Conservation (phyloP, 2,113 vertebrate species). For the Penelope pileata region DNA sequence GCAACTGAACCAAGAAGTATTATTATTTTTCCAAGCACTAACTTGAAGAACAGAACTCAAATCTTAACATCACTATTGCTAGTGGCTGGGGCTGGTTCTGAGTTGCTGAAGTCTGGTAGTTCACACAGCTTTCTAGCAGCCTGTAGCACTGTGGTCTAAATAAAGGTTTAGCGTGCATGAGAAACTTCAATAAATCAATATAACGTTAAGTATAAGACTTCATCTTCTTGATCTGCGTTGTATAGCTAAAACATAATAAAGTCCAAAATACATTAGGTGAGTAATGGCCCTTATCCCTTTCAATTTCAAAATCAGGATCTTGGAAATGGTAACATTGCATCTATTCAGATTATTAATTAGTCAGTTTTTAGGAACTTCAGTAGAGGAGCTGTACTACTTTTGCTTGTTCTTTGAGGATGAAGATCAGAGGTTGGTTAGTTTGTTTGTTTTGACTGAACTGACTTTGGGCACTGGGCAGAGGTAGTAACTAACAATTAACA, state of each 20-base stretch:
- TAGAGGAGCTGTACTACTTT: not conserved
- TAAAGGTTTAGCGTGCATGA: not conserved
- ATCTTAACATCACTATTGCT: not conserved
- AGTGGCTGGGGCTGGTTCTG: not conserved
- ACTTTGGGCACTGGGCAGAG: not conserved
- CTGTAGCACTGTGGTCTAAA: not conserved
- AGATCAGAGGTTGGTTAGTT: too few species aligned
- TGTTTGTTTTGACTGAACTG: not conserved
- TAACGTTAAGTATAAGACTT: not conserved
- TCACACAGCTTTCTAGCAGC: not conserved
- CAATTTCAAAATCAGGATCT: not conserved
- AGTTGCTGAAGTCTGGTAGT: not conserved
- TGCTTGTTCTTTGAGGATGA: not conserved
- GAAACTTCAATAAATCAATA: not conserved
- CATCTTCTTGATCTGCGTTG: not conserved
- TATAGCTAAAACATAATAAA: not conserved
- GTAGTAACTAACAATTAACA: not conserved
- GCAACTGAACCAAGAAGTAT: not conserved
- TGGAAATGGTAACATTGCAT: not conserved
- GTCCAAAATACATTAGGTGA: not conserved
- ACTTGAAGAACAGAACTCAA: not conserved
- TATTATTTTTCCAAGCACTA: not conserved
- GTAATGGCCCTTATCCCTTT: not conserved
- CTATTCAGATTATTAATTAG: not conserved
- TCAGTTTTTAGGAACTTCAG: not conserved